A percentile compares a stretch with the other conserved stretches of the same genome.
phyloP scores from a whole-genome alignment of 1,140 invertebrate species.

The Archivesica marissinica region DNA sequence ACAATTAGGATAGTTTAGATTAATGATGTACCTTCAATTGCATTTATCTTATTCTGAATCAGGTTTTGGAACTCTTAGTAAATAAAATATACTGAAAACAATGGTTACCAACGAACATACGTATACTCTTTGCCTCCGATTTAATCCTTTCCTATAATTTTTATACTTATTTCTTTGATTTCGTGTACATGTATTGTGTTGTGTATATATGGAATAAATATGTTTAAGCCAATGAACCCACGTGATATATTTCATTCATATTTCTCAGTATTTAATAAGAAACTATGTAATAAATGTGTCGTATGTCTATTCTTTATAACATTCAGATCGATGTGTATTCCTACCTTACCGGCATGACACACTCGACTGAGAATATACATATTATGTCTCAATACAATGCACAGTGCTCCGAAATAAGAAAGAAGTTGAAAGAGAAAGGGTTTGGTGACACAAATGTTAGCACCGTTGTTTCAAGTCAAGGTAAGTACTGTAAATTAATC shows the following conservation, averaged over 20 bases:
- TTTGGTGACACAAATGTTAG: constrained; percentile 17
- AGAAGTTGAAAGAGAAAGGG: constrained; percentile 8
- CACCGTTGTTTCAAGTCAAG: constrained; percentile 66
- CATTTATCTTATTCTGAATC: too few species aligned
- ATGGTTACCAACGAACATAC: too few species aligned
- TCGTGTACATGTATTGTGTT: not conserved
- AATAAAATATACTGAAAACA: too few species aligned
- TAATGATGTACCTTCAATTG: too few species aligned
- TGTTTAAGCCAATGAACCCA: not conserved
- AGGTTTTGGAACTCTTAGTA: too few species aligned
- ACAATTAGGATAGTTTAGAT: too few species aligned
- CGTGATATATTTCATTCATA: not conserved
- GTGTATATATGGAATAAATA: not conserved
- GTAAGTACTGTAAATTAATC: too few species aligned
- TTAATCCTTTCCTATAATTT: too few species aligned
- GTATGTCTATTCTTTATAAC: not conserved
- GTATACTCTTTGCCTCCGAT: too few species aligned
- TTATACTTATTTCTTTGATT: too few species aligned
- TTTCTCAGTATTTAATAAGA: not conserved
- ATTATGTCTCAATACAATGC: constrained; percentile 62
- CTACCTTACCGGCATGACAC: not conserved
- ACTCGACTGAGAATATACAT: not conserved
- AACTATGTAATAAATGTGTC: not conserved
- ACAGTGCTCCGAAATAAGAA: constrained; percentile 45
- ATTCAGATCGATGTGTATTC: constrained; percentile 21